Conservation (phyloP, 2,888 invertebrate species). For the Cremastobaeus sp. region DNA sequence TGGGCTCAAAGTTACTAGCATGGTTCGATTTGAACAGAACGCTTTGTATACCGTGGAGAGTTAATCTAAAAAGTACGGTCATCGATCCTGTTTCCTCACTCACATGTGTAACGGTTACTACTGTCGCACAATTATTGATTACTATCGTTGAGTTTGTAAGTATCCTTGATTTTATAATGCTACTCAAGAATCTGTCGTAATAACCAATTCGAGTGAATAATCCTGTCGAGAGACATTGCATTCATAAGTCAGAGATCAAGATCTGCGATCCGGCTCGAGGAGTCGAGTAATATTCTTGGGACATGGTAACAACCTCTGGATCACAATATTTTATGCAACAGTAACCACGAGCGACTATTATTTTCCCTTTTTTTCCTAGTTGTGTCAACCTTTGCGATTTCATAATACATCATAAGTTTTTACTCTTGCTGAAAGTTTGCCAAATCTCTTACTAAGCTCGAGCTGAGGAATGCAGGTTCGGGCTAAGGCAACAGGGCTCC, state of each 20-base stretch:
- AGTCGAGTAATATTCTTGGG: no score
- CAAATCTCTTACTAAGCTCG: slow-evolving; percentile 50
- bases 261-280: slow-evolving; percentile 14
- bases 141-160: slow-evolving; percentile 75
- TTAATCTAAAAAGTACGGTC: slow-evolving; percentile 69
- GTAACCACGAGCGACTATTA: no score
- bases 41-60: slow-evolving; percentile 38
- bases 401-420: no score
- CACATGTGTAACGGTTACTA: slow-evolving; percentile 20
- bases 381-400: no score
- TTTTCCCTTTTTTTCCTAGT: no score
- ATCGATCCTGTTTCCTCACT: slow-evolving; percentile 66
- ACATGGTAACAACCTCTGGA: no score
- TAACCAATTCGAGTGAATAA: neutral
- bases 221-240: neutral
- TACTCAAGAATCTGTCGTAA: neutral
- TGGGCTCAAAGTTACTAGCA: slow-evolving; percentile 52
- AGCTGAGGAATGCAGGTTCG: slow-evolving; percentile 55
- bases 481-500: slow-evolving; percentile 51
- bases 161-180: slow-evolving; percentile 68
- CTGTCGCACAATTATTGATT: slow-evolving; percentile 63
- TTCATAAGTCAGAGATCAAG: slow-evolving; percentile 16
- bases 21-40: slow-evolving; percentile 40
- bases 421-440: slow-evolving; percentile 35
- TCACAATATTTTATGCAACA: no score